Conservation (phyloP, 2,888 invertebrate species). For the Exocentrus adspersus region DNA sequence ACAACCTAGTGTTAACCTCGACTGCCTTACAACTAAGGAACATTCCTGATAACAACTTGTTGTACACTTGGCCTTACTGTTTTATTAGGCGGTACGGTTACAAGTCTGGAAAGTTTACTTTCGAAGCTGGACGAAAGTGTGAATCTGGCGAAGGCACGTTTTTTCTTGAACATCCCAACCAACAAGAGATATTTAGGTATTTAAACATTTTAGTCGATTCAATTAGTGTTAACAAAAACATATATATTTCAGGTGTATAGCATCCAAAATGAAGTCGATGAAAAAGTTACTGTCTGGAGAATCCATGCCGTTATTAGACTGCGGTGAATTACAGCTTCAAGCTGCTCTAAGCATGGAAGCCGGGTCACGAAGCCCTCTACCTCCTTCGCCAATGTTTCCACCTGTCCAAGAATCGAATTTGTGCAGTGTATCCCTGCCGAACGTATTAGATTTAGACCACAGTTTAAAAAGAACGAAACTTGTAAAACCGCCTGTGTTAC, state of each 20-base stretch:
- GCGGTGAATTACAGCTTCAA: constrained; percentile 79
- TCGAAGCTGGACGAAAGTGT: constrained; percentile 89
- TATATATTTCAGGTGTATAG: constrained; percentile 71
- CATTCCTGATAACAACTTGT: constrained; percentile 70
- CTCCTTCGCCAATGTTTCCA: constrained; percentile 65
- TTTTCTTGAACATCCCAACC: constrained; percentile 81
- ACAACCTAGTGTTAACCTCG: constrained; percentile 78
- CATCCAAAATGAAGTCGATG: constrained; percentile 88
- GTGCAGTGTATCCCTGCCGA: constrained; percentile 38
- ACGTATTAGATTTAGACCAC: constrained; percentile 64
- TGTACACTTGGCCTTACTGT: constrained; percentile 86
- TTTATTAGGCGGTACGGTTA: constrained; percentile 88
- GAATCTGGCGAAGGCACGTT: constrained; percentile 87
- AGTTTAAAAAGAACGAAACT: constrained; percentile 38
- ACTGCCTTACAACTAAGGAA: constrained; percentile 80
- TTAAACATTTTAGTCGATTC: too few relatives aligned
- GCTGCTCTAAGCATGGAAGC: constrained; percentile 82
- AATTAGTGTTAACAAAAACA: too few relatives aligned
- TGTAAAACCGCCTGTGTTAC: constrained; percentile 60
- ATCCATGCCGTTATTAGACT: constrained; percentile 69
- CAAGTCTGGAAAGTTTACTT: constrained; percentile 85
- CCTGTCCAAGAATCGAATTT: constrained; percentile 27
- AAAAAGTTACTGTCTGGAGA: constrained; percentile 82
- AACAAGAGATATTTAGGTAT: constrained; percentile 77
- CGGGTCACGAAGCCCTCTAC: constrained; percentile 82